A percentile compares a stretch with the other conserved stretches of the same genome.
Conservation (phyloP, 2,113 vertebrate genomes). For the Caretta caretta region DNA sequence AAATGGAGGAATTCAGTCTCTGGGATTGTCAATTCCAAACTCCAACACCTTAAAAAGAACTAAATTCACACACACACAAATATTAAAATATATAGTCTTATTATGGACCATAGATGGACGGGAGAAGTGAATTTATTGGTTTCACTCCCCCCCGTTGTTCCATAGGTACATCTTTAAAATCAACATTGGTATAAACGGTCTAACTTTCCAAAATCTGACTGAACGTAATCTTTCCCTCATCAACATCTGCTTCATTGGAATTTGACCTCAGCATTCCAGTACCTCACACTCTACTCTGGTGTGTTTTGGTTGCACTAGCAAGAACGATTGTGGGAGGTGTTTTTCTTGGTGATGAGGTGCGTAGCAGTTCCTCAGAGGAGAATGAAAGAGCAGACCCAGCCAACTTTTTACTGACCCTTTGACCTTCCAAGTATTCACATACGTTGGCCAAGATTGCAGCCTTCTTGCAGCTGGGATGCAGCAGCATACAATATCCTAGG, state of each 20-base stretch:
- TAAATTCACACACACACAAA: not conserved
- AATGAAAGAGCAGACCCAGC: conserved; percentile 66
- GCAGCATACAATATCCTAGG: conserved; percentile 57
- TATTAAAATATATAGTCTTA: not conserved
- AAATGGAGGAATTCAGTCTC: not conserved
- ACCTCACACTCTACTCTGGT: conserved; percentile 20
- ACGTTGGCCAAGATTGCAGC: conserved; percentile 69
- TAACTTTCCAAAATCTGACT: conserved; percentile 37
- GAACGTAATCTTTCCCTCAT: not conserved
- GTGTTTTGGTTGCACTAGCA: conserved; percentile 54
- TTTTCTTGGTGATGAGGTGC: conserved; percentile 75
- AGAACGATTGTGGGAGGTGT: conserved; percentile 40
- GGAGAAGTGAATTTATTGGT: not conserved
- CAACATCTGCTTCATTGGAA: conserved; percentile 57
- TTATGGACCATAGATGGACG: not conserved
- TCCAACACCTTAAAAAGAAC: not conserved
- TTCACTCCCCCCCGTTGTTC: not conserved
- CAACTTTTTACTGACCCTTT: conserved; percentile 66
- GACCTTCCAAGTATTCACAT: conserved; percentile 68
- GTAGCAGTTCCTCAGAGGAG: conserved; percentile 63
- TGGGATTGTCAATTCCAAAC: not conserved
- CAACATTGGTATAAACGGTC: conserved; percentile 4
- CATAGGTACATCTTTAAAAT: not conserved
- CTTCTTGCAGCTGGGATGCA: conserved; percentile 77
- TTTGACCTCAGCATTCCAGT: conserved; percentile 57